Base-by-base conservation (phyloP, 2,113 vertebrate genomes). In the Cepphus grylle region DNA sequence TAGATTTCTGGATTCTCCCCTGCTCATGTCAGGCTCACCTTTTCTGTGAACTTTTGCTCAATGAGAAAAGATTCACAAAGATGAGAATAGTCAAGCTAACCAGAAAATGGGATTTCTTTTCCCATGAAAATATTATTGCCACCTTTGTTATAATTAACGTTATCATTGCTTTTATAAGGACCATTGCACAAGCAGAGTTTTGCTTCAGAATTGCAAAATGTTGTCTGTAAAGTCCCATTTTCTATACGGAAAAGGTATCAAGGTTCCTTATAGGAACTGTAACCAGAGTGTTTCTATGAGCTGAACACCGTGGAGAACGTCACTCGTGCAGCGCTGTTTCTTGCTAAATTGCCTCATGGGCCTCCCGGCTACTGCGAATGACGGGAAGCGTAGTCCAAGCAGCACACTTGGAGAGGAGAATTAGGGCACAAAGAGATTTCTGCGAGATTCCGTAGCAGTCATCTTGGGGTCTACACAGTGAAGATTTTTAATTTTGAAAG, bases 231-330 rank as follows among this genome's bases (percentile, higher is more conserved):
- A 58, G 42, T 62, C 58, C 7, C 7, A 1, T 69, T 26, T 72
- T 81, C 49, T 82, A 3, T 29, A 32, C 8, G 11, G 40, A 82
- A 78, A 67, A 69, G 4, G 30, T 65, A 26, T 63, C 26, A 62
- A 47, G 29, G 26, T 71, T 43, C 34, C 61, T 56, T 30, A 47
- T 10, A 27, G 73, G 27, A 67, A 11, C 22, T 23, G 30, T 40
- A 45, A 45, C 16, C 6, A 6, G 20, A 47, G 25, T 8, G 23
- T 43, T 63, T 74, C 45, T 34, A 3, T 43, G n/a, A 88, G 29
- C 32, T 72, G 29, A 65, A 22, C 29, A 6, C 15, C 0, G 0
- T 19, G 13, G 42, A 53, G 27, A 63, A 13, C 0, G 0, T 81
- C 38, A 22, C 9, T 32, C 12, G 2, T 12, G 34, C 32, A 47